Evolutionary conservation across 2,797 vertebrate species (phyloP), one percentile per base, ranked within the genome.

Genomic region (Ctenosaura bakeri): DNA sequence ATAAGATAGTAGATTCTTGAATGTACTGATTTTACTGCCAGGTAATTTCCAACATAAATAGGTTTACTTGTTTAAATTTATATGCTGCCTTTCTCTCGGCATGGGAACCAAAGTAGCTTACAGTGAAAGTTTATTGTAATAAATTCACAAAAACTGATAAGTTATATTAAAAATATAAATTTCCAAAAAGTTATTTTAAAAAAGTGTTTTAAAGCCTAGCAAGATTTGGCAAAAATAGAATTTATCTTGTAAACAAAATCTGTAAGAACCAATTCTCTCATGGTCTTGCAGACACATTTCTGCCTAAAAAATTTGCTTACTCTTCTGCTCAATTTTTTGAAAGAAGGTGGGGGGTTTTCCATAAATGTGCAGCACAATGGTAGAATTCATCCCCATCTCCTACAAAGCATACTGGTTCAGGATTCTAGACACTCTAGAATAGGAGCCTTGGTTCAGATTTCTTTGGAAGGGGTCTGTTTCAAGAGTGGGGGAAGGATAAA

Each of bases 271-370:
- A 50, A 10, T 13, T 50, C 2, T 2, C 38, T 24, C 13, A 8
- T 66, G 35, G 7, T 16, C 83, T 18, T 85, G 14, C 3, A 54
- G 66, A 54, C 32, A 24, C 46, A 24, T 5, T 69, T 35, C 62
- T n/a, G 5, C 54, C 54, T 56, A 56, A 56, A 13, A n/a, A 8
- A 4, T 16, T 35, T 24, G 26, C 56, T 46, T 38, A 13, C 12
- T 38, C 22, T 2, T 1, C 4, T 0, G 1, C 64, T 7, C 8
- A 52, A 46, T 13, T 52, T 4, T 3, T 76, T 56, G 54, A 56
- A 16, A 1, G 2, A 16, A 56, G 2, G 54, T 56, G 12, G 1
- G 2, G 10, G 0, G 0, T 12, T 12, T 14, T 14, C 14, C 54
- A 56, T 13, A 56, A 56, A 56, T 13, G 54, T 35, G 52, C 8